These are phyloP conservation scores for Myiozetetes cayanensis DNA, from an alignment of 2,113 vertebrate species.

Conservation along the genomic window DNA sequence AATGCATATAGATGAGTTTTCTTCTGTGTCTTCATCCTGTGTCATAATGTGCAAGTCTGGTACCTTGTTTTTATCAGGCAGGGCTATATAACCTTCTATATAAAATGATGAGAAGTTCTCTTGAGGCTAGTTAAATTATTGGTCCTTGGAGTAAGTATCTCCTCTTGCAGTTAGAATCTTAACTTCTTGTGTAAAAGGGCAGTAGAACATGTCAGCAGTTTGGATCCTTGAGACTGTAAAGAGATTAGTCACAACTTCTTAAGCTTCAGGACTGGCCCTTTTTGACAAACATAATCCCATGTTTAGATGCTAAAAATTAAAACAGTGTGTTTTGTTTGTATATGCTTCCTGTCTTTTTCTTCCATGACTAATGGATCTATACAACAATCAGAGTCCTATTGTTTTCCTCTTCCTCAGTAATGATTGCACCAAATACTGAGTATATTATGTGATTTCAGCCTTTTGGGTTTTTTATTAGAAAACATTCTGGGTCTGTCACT, in stretches of 20 bases:
- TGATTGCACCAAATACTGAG: neutral
- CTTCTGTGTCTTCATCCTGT: neutral
- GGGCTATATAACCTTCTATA: neutral
- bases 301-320: neutral
- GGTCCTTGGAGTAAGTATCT: conserved; percentile 7
- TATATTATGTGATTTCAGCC: neutral
- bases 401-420: neutral
- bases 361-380: rapidly evolving
- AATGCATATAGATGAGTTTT: neutral
- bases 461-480: neutral
- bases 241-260: neutral
- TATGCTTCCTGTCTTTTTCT: neutral
- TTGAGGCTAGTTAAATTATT: neutral
- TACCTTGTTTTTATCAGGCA: neutral
- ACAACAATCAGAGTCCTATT: neutral
- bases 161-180: neutral
- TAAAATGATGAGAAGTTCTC: neutral
- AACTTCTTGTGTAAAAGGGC: neutral
- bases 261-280: neutral
- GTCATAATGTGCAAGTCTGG: neutral
- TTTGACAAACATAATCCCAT: neutral
- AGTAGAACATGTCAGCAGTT: neutral
- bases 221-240: neutral
- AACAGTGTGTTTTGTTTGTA: neutral
- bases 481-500: neutral